A percentile compares a stretch with the other conserved stretches of the same genome.
phyloP scores from a whole-genome alignment of 2,888 invertebrate species.

The Ichneumoninae sp. region DNA sequence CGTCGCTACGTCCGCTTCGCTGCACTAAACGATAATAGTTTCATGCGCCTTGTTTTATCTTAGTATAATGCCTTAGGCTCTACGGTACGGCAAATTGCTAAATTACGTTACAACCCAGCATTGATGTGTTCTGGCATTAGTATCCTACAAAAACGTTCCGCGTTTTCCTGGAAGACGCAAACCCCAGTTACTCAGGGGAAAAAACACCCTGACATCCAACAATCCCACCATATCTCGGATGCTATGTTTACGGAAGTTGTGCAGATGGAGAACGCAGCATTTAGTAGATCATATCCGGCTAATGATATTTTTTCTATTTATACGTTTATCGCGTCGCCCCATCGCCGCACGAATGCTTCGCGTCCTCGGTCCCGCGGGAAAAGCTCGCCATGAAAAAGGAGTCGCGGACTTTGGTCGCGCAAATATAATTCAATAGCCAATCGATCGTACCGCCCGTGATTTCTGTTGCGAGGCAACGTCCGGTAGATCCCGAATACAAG shows the following conservation, averaged over 20 bases:
- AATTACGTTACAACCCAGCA: neutral
- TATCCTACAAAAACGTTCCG: neutral
- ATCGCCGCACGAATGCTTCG: neutral
- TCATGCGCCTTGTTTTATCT: neutral
- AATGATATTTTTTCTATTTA: conserved; percentile 9
- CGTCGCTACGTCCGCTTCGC: neutral
- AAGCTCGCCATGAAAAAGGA: neutral
- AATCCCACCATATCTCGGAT: neutral
- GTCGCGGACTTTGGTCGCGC: neutral
- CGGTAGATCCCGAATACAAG: conserved; percentile 29
- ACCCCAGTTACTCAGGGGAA: neutral
- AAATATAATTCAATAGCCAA: conserved; percentile 6
- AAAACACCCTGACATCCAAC: neutral
- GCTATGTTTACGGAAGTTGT: neutral
- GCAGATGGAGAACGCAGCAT: neutral
- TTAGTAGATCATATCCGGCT: conserved; percentile 4
- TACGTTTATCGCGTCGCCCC: neutral
- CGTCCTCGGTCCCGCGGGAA: neutral
- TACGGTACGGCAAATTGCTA: neutral
- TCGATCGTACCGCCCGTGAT: conserved; percentile 7
- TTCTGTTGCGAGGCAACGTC: neutral
- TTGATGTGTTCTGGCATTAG: neutral
- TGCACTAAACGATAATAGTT: neutral
- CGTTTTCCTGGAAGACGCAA: neutral
- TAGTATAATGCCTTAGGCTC: neutral